A percentile compares a stretch with the other conserved stretches of the same genome.
phyloP scores from a whole-genome alignment of 2,888 invertebrate species.

The Epistrophe grossulariae region DNA sequence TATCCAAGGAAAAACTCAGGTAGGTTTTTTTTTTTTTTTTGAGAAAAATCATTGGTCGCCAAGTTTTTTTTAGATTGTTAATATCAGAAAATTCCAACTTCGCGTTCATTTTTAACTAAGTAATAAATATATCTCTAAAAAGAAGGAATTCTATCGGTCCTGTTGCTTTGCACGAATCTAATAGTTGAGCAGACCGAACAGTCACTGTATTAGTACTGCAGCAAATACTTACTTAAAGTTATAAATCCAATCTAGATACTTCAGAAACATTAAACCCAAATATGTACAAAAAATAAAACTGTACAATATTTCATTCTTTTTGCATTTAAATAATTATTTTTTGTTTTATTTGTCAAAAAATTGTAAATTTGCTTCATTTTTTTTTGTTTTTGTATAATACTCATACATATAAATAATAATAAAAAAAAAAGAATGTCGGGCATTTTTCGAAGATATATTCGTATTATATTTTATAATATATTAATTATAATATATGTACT shows the following conservation, averaged over 20 bases:
- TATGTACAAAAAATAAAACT: not conserved
- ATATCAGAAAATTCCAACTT: no score
- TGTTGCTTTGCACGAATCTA: no score
- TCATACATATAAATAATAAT: constrained; percentile 76
- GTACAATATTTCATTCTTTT: constrained; percentile 3
- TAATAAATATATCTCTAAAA: no score
- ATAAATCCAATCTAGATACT: not conserved
- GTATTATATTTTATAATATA: constrained; percentile 55
- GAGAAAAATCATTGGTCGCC: no score
- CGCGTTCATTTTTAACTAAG: no score
- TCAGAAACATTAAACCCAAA: not conserved
- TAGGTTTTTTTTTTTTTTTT: no score
- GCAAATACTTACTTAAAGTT: not conserved
- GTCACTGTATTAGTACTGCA: not conserved
- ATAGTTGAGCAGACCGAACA: no score
- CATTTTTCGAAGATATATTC: constrained; percentile 67
- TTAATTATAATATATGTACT: constrained; percentile 53
- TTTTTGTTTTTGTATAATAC: constrained; percentile 72
- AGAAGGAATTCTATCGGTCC: no score
- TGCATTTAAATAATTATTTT: constrained; percentile 53
- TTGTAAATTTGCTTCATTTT: constrained; percentile 76
- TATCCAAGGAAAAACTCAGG: no score
- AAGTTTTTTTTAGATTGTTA: no score
- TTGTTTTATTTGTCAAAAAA: constrained; percentile 71
- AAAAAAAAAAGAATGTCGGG: constrained; percentile 61